These are phyloP conservation scores for Drosophila koepferae DNA, from an alignment of 2,888 invertebrate species.

Conservation along the genomic window DNA sequence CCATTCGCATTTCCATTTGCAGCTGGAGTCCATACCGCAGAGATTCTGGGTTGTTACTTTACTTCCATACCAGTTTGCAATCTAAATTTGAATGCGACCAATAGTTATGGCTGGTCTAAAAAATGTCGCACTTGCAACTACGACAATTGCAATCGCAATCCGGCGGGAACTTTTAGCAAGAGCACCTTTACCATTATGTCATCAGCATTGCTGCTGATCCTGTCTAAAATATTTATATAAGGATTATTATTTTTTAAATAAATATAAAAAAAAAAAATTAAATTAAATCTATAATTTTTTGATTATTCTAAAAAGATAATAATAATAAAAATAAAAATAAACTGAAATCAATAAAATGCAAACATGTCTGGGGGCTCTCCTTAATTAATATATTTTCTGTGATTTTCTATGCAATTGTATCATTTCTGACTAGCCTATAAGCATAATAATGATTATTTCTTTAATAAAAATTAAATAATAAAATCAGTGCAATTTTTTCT, in stretches of 20 bases:
- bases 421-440: neutral
- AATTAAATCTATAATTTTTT: neutral
- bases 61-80: constrained; percentile 19
- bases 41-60: constrained; percentile 46
- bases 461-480: neutral
- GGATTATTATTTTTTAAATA: neutral
- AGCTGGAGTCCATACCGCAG: constrained; percentile 15
- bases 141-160: constrained; percentile 48
- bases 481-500: neutral
- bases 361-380: too few species aligned
- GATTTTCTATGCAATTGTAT: too few species aligned
- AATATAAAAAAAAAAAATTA: too few species aligned
- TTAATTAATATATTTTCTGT: too few species aligned
- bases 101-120: neutral
- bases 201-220: constrained; percentile 30
- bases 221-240: constrained; percentile 34
- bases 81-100: constrained; percentile 21
- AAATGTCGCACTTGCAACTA: constrained; percentile 17
- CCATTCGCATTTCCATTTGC: neutral
- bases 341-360: too few species aligned
- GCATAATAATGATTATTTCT: neutral
- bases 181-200: constrained; percentile 47
- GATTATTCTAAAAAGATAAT: too few species aligned
- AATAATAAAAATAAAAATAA: neutral
- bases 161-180: constrained; percentile 56